Percentiles rank a stretch among this genome's conserved stretches.
Conservation (phyloP, 1,140 invertebrate genomes). For the Ditylenchus dipsaci region DNA sequence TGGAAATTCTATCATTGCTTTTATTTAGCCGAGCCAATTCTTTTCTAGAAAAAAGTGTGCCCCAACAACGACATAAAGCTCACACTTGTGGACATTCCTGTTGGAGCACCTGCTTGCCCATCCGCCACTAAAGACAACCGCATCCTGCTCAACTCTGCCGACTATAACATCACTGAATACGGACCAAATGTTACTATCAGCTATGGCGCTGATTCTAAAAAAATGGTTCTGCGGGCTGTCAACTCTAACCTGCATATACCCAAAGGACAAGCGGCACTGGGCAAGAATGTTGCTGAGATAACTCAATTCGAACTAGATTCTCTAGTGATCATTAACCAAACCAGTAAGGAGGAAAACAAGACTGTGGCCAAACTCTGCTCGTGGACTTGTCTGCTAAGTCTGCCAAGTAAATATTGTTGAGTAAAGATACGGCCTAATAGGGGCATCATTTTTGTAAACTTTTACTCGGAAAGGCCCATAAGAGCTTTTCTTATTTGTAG, state of each 20-base stretch:
- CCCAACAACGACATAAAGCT: neutral
- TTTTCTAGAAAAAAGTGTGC: neutral
- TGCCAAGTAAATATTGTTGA: too few species aligned
- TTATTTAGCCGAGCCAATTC: neutral
- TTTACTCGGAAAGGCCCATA: too few species aligned
- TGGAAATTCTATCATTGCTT: neutral
- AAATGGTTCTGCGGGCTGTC: neutral
- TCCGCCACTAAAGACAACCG: neutral
- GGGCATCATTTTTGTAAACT: too few species aligned
- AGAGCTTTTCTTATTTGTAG: too few species aligned
- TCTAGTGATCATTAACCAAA: neutral
- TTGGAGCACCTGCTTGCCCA: neutral
- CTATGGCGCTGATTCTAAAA: neutral
- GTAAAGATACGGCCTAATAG: too few species aligned
- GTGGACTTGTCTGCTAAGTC: too few species aligned
- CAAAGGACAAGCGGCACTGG: neutral
- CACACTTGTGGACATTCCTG: neutral
- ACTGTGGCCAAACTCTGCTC: too few species aligned
- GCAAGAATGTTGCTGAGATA: neutral
- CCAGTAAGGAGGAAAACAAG: neutral
- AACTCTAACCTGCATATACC: neutral
- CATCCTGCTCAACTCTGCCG: neutral
- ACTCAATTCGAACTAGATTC: neutral
- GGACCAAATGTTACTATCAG: neutral
- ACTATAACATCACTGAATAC: neutral